Percentiles rank a stretch among this genome's conserved stretches.
Evolutionary conservation across 2,797 vertebrate genomes (phyloP).

Genomic region (Myotis vivesi): DNA sequence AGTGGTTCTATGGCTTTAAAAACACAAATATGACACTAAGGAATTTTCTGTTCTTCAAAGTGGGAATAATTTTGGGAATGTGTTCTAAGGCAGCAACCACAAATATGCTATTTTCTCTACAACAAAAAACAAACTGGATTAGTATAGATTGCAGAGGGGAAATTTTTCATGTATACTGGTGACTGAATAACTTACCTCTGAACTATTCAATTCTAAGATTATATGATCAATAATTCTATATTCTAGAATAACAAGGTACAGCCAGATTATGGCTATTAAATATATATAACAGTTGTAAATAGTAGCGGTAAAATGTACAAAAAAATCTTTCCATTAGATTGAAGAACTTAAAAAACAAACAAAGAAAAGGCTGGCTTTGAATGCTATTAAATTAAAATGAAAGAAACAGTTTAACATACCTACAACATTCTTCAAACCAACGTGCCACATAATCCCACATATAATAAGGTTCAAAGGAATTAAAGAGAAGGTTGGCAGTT

Average conservation of each 20-base stretch:
- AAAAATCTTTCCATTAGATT: slow-evolving; percentile 46
- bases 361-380: neutral
- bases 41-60: slow-evolving; percentile 13
- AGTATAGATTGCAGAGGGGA: neutral
- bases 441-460: slow-evolving; percentile 99
- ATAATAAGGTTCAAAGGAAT: slow-evolving; percentile 99
- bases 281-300: neutral
- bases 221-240: slow-evolving; percentile 13
- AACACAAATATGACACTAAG: neutral
- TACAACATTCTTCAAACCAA: slow-evolving; percentile 99
- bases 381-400: slow-evolving; percentile 20
- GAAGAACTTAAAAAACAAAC: slow-evolving; percentile 8
- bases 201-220: slow-evolving; percentile 17
- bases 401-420: slow-evolving; percentile 84
- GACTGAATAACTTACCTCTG: slow-evolving; percentile 10
- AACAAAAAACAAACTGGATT: neutral
- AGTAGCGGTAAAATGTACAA: slow-evolving; percentile 15
- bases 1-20: neutral
- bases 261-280: slow-evolving; percentile 18
- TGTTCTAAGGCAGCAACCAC: neutral
- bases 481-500: slow-evolving; percentile 98
- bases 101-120: slow-evolving; percentile 16
- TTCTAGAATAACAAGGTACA: neutral
- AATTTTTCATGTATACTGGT: neutral
- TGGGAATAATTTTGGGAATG: neutral